Conservation (phyloP, 1,140 invertebrate genomes). For the Melipona quadrifasciata region DNA sequence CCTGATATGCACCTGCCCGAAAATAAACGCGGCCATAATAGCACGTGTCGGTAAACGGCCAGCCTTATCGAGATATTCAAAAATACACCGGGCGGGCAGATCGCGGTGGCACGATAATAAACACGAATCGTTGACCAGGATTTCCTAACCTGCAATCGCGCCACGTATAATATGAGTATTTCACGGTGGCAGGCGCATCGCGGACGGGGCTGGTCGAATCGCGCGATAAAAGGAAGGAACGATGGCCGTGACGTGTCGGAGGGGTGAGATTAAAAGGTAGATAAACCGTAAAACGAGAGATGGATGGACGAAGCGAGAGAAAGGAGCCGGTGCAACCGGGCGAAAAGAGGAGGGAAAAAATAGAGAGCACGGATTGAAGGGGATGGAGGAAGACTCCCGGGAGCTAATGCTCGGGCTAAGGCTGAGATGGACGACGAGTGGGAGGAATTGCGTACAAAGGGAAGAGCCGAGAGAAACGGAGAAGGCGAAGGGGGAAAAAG, state of each 20-base stretch:
- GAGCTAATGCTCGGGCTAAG: too few relatives aligned
- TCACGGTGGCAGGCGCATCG: slow-evolving; percentile 5
- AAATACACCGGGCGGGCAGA: slow-evolving; percentile 10
- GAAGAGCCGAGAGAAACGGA: too few relatives aligned
- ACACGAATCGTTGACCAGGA: slow-evolving; percentile 33
- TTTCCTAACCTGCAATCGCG: slow-evolving; percentile 10
- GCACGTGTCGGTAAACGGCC: neutral
- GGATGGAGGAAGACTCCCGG: too few relatives aligned
- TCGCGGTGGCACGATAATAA: slow-evolving; percentile 9
- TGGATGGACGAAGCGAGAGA: slow-evolving; percentile 3
- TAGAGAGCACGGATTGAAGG: slow-evolving; percentile 16
- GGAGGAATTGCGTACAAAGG: neutral
- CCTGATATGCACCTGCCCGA: neutral
- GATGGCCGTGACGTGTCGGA: too few relatives aligned
- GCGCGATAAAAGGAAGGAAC: slow-evolving; percentile 31
- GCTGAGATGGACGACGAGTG: too few relatives aligned
- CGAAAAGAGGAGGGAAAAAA: neutral
- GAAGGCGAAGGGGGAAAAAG: neutral
- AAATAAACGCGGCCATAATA: neutral
- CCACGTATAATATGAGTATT: slow-evolving; percentile 37
- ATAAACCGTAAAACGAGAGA: slow-evolving; percentile 33
- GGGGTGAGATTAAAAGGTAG: slow-evolving; percentile 23
- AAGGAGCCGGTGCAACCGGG: neutral
- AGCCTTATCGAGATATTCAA: neutral
- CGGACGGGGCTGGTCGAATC: slow-evolving; percentile 7